A percentile compares a stretch with the other conserved stretches of the same genome.
phyloP scores from a whole-genome alignment of 2,888 invertebrate genomes.

The Tenthredo distinguenda region DNA sequence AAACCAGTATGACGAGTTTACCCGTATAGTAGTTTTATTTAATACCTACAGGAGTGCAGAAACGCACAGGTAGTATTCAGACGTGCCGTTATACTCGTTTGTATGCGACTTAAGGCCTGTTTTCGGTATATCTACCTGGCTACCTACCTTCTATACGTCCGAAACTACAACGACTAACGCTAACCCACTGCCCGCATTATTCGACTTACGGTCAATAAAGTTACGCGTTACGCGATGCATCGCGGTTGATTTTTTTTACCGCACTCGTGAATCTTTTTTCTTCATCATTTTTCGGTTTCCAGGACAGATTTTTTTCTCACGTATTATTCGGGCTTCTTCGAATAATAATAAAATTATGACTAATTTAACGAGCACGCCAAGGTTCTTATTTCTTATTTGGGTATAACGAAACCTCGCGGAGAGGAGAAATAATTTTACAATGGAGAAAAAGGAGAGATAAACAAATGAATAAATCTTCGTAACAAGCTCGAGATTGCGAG shows the following conservation, averaged over 20 bases:
- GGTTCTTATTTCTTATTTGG: neutral
- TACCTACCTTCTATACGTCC: constrained; percentile 30
- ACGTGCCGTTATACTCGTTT: constrained; percentile 49
- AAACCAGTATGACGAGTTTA: constrained; percentile 46
- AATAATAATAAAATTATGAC: neutral
- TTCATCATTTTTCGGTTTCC: neutral
- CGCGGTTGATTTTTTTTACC: neutral
- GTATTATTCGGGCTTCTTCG: neutral
- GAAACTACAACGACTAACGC: constrained; percentile 46
- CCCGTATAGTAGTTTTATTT: neutral
- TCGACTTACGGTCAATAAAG: neutral
- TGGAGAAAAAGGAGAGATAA: neutral
- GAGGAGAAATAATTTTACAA: neutral
- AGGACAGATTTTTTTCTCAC: neutral
- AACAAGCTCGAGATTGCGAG: neutral
- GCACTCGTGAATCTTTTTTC: neutral
- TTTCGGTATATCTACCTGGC: neutral
- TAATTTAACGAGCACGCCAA: neutral
- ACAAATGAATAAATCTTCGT: neutral
- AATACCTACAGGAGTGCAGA: constrained; percentile 29
- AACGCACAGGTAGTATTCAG: constrained; percentile 36
- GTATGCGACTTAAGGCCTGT: constrained; percentile 46
- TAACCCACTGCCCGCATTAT: constrained; percentile 52
- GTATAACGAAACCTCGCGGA: neutral
- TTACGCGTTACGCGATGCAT: neutral